Evolutionary conservation across 2,797 vertebrate genomes (phyloP).

Genomic region (Artibeus lituratus): DNA sequence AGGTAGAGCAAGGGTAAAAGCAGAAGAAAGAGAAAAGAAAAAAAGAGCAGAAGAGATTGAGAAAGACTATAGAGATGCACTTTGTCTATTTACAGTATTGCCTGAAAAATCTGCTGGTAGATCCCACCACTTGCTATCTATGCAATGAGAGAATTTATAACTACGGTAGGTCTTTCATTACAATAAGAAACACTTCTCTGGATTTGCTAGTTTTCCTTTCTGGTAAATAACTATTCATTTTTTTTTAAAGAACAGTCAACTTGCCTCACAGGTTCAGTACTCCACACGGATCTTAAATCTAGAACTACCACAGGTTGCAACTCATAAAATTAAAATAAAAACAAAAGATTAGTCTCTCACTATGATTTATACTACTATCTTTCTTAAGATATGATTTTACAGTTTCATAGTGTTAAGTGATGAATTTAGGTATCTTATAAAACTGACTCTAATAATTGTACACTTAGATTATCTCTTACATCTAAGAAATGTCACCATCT

Average conservation of each 20-base stretch:
- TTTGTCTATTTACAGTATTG: not conserved
- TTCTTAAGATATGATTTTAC: not conserved
- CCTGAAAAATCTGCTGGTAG: not conserved
- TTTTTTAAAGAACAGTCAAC: slow-evolving; percentile 19
- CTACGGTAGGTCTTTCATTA: not conserved
- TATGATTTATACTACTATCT: not conserved
- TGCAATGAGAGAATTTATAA: not conserved
- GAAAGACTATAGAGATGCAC: not conserved
- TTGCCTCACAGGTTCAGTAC: not conserved
- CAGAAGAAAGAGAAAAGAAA: not conserved
- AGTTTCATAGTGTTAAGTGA: not conserved
- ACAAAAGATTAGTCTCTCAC: not conserved
- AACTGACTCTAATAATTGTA: not conserved
- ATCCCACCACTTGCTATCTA: not conserved
- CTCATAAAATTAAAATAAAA: not conserved
- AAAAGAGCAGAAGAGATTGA: too few relatives aligned
- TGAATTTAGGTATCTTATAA: not conserved
- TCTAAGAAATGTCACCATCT: not conserved
- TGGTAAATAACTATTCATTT: slow-evolving; percentile 25
- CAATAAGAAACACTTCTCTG: not conserved
- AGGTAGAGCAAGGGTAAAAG: not conserved
- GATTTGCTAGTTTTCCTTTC: not conserved
- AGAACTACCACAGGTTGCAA: not conserved
- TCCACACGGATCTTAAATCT: slow-evolving; percentile 32
- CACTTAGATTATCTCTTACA: not conserved